A percentile compares a stretch with the other conserved stretches of the same genome.
Evolutionary conservation across 1,140 invertebrate species (phyloP).

Genomic region (Drosophila parabipectinata): DNA sequence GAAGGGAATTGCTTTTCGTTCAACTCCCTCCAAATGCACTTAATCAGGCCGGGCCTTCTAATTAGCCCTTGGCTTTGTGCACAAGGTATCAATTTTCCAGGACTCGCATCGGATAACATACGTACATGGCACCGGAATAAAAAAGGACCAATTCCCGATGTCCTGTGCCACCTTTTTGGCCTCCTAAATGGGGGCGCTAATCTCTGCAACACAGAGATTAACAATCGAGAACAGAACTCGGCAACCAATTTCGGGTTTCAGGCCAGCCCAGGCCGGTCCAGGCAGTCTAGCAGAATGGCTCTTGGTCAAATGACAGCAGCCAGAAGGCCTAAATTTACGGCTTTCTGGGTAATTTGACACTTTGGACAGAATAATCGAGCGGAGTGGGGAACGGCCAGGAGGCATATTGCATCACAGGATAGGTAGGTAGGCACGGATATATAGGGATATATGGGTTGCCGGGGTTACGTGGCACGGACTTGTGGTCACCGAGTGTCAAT

Average conservation of each 20-base stretch:
- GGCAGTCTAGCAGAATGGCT: constrained; percentile 27
- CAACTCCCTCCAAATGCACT: constrained; percentile 9
- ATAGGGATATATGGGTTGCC: constrained; percentile 9
- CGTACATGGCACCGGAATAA: constrained; percentile 26
- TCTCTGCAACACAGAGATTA: constrained; percentile 75
- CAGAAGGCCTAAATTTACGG: constrained; percentile 76
- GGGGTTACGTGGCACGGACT: constrained; percentile 31
- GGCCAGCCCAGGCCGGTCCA: constrained; percentile 14
- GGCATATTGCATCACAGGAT: constrained; percentile 38
- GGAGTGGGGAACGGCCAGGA: constrained; percentile 4
- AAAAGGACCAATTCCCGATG: constrained; percentile 44
- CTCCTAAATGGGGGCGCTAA: constrained; percentile 72
- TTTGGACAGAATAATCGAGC: constrained; percentile 59
- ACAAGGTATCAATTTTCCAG: constrained; percentile 74
- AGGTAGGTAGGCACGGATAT: not conserved
- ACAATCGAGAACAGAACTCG: constrained; percentile 52
- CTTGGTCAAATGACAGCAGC: constrained; percentile 66
- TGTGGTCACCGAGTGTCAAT: constrained; percentile 69
- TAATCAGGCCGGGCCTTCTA: constrained; percentile 51
- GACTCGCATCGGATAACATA: constrained; percentile 69
- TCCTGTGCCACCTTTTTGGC: constrained; percentile 64
- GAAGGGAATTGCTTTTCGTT: not conserved
- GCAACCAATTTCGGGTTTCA: constrained; percentile 63
- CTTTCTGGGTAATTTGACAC: constrained; percentile 80
- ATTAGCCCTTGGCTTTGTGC: constrained; percentile 67